Evolutionary conservation across 2,797 vertebrate species (phyloP).

Genomic region (Menidia menidia): DNA sequence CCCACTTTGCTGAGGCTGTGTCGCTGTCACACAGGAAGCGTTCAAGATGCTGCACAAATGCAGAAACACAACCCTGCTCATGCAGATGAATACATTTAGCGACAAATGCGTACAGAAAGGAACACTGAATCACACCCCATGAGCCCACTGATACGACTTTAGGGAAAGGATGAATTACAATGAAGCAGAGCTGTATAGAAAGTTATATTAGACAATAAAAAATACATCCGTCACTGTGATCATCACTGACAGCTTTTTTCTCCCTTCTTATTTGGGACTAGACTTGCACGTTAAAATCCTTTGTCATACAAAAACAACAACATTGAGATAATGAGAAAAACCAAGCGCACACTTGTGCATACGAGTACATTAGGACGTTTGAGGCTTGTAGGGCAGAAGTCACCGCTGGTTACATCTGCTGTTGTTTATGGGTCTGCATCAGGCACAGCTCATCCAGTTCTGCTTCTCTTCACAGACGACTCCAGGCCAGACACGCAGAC

Average conservation of each 20-base stretch:
- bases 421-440: conserved; percentile 75
- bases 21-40: conserved; percentile 49
- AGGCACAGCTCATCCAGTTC: conserved; percentile 56
- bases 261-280: neutral
- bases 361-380: neutral
- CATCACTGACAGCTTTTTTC: neutral
- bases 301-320: neutral
- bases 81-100: conserved; percentile 44
- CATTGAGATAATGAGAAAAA: neutral
- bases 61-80: conserved; percentile 28
- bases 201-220: neutral
- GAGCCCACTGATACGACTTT: conserved; percentile 66
- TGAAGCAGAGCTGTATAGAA: neutral
- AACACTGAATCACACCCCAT: conserved; percentile 48
- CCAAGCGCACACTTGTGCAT: neutral
- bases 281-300: neutral
- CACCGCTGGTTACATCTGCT: conserved; percentile 64
- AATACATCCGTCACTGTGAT: neutral
- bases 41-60: conserved; percentile 58
- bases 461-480: conserved; percentile 64
- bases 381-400: conserved; percentile 65
- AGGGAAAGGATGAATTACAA: conserved; percentile 38
- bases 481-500: conserved; percentile 56
- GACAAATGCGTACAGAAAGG: conserved; percentile 47
- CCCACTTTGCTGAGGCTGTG: conserved; percentile 58